Evolutionary conservation across 1,140 invertebrate genomes (phyloP).

Genomic region (Patella vulgata): DNA sequence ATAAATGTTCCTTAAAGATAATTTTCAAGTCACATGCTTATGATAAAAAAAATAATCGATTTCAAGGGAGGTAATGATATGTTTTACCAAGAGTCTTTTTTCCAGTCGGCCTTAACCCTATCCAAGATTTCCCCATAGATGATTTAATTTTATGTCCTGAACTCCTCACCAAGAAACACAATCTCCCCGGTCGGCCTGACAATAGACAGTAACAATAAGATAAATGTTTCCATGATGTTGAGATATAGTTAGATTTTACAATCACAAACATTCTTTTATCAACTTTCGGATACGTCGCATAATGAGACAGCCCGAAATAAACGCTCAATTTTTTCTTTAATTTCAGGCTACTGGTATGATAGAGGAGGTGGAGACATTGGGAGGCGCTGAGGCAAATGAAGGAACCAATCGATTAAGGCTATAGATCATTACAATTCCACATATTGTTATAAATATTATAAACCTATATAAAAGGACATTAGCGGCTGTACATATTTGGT

Average conservation of each 20-base stretch:
- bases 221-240: too few relatives aligned
- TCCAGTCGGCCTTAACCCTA: slow-evolving; percentile 13
- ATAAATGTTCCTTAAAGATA: not conserved
- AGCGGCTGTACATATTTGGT: too few relatives aligned
- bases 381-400: slow-evolving; percentile 35
- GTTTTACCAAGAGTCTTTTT: slow-evolving; percentile 1
- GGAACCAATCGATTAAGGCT: too few relatives aligned
- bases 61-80: not conserved
- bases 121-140: slow-evolving; percentile 17
- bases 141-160: too few relatives aligned
- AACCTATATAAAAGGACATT: too few relatives aligned
- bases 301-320: too few relatives aligned
- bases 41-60: not conserved
- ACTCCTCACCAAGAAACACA: not conserved
- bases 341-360: slow-evolving; percentile 57
- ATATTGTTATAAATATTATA: too few relatives aligned
- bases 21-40: not conserved
- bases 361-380: slow-evolving; percentile 55
- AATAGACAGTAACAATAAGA: not conserved
- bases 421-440: too few relatives aligned
- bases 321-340: slow-evolving; percentile 1
- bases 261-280: too few relatives aligned
- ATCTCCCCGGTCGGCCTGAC: not conserved
- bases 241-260: too few relatives aligned
- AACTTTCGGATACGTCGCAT: too few relatives aligned